phyloP scores from a whole-genome alignment of 1,140 invertebrate species.

The Trachymyrmex cornetzi region DNA sequence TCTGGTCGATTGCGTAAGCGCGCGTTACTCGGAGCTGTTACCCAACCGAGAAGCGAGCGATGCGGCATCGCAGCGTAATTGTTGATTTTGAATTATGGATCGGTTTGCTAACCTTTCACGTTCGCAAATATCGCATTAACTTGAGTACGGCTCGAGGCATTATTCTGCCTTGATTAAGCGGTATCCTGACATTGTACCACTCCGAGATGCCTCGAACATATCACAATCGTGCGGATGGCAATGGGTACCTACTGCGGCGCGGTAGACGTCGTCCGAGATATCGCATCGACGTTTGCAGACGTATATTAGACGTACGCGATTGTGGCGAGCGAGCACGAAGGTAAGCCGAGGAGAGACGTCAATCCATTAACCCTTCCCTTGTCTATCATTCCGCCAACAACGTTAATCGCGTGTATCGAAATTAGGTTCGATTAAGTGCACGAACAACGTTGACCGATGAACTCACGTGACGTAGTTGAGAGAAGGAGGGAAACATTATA shows the following conservation, averaged over 20 bases:
- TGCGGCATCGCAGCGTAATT: conserved; percentile 32
- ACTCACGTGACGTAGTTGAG: background rate
- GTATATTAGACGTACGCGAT: conserved; percentile 73
- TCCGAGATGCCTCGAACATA: conserved; percentile 34
- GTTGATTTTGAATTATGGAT: conserved; percentile 67
- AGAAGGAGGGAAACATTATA: background rate
- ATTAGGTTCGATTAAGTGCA: conserved; percentile 29
- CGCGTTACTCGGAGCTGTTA: conserved; percentile 9
- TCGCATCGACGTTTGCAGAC: conserved; percentile 63
- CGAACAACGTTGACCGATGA: background rate
- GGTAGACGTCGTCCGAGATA: conserved; percentile 52
- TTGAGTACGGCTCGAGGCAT: conserved; percentile 26
- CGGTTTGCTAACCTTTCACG: conserved; percentile 51
- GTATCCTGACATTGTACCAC: conserved; percentile 64
- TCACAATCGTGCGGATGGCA: conserved; percentile 64
- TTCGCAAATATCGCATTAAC: conserved; percentile 69
- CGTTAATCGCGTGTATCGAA: conserved; percentile 55
- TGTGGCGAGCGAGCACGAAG: conserved; percentile 46
- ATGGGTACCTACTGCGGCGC: background rate
- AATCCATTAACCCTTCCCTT: conserved; percentile 72
- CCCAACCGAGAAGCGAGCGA: background rate
- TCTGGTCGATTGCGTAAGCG: conserved; percentile 39
- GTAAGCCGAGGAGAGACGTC: conserved; percentile 59
- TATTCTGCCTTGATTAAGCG: conserved; percentile 67
- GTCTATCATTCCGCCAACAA: conserved; percentile 39